These are phyloP conservation scores for Stichopus chloronotus DNA, from an alignment of 35 echinoderm and acorn worm genomes.

Conservation along the genomic window DNA sequence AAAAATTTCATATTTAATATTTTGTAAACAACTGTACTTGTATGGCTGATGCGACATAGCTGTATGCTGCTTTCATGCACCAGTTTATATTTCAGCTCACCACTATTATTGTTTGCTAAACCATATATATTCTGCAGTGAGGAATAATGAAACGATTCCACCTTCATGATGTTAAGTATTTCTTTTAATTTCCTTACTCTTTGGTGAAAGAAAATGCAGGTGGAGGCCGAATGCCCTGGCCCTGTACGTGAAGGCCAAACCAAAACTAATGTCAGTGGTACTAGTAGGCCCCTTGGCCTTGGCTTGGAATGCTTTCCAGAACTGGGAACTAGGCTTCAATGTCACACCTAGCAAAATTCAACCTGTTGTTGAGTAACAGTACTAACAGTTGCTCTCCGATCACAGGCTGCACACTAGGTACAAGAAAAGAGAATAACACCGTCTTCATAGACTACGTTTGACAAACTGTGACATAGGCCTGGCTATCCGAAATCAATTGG, in stretches of 20 bases:
- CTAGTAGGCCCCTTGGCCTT: not conserved
- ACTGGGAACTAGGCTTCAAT: not conserved
- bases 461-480: too few relatives aligned
- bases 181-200: not conserved
- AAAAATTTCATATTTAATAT: slow-evolving; percentile 93
- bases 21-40: slow-evolving; percentile 94
- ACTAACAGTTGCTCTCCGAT: too few relatives aligned
- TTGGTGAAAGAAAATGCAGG: not conserved
- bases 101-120: slow-evolving; percentile 52
- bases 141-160: slow-evolving; percentile 54
- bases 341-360: not conserved
- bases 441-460: too few relatives aligned
- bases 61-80: slow-evolving; percentile 87
- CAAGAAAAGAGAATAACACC: too few relatives aligned
- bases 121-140: slow-evolving; percentile 58
- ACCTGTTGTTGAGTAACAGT: too few relatives aligned
- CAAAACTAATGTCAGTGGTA: not conserved
- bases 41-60: slow-evolving; percentile 86
- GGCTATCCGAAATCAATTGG: too few relatives aligned
- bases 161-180: slow-evolving; percentile 29
- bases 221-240: too few relatives aligned
- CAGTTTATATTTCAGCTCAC: slow-evolving; percentile 89
- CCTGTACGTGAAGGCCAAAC: not conserved
- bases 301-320: slow-evolving; percentile 13
- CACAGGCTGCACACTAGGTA: too few relatives aligned